These are phyloP conservation scores for Rhamphomyia laevipes DNA, from an alignment of 2,888 invertebrate species.

Conservation along the genomic window DNA sequence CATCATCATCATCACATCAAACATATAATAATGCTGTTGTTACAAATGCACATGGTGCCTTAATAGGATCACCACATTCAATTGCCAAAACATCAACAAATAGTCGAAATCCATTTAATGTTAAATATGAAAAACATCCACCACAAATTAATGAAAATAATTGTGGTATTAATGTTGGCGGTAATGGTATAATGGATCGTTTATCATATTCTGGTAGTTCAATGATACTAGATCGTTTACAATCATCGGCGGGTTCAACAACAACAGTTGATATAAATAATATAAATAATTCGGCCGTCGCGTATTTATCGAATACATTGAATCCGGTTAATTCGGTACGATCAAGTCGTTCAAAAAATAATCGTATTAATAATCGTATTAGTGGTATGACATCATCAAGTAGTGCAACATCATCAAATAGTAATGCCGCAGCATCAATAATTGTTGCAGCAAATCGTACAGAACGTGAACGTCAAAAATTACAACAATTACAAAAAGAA, in stretches of 20 bases:
- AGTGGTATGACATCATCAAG: conserved; percentile 47
- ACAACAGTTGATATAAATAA: conserved; percentile 2
- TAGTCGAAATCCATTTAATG: conserved; percentile 34
- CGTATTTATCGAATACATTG: conserved; percentile 1
- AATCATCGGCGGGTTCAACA: conserved; percentile 15
- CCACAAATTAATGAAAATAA: conserved; percentile 21
- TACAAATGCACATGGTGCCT: conserved; percentile 19
- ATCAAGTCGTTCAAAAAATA: conserved; percentile 28
- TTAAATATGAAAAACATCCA: conserved; percentile 26
- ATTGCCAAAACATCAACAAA: conserved; percentile 15
- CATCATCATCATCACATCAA: conserved; percentile 26
- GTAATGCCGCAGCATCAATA: conserved; percentile 22
- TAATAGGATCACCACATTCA: conserved; percentile 16
- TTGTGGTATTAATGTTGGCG: conserved; percentile 10
- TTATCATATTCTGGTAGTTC: conserved; percentile 26
- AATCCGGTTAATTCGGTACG: conserved; percentile 22
- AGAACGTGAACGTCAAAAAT: conserved; percentile 24
- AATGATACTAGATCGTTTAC: conserved; percentile 23
- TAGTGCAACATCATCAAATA: conserved; percentile 40
- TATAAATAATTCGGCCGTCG: neutral
- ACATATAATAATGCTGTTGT: conserved; percentile 21
- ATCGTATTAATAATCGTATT: conserved; percentile 23
- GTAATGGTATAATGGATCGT: conserved; percentile 13
- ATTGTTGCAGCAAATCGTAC: conserved; percentile 20
- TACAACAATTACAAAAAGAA: conserved; percentile 24